phyloP scores from a whole-genome alignment of 2,888 invertebrate species.

The Mimumesa dahlbomi region DNA sequence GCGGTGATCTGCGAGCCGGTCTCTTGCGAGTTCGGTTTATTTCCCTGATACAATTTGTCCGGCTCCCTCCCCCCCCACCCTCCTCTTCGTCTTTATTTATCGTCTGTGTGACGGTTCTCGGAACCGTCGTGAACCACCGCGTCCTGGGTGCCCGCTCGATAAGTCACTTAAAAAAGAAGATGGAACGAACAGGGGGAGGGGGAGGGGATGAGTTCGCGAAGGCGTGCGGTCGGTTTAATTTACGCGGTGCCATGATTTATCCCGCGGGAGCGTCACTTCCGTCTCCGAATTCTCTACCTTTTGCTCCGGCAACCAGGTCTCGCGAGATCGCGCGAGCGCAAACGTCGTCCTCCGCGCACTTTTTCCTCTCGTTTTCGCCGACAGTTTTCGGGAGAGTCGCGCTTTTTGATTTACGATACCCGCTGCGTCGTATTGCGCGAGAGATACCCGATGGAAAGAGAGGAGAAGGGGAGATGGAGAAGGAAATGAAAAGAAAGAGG shows the following conservation, averaged over 20 bases:
- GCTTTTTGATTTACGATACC: conserved; percentile 65
- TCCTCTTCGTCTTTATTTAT: conserved; percentile 67
- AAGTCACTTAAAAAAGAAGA: conserved; percentile 62
- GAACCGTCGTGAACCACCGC: conserved; percentile 38
- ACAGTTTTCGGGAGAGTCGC: conserved; percentile 65
- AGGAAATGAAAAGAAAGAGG: conserved; percentile 11
- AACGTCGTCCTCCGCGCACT: conserved; percentile 2
- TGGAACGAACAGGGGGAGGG: not conserved
- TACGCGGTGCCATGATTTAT: conserved; percentile 72
- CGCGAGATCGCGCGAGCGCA: not conserved
- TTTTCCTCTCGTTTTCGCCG: conserved; percentile 39
- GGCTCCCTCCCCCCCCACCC: no score
- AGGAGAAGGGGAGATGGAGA: not conserved
- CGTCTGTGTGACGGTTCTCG: conserved; percentile 53
- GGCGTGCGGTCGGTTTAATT: conserved; percentile 67
- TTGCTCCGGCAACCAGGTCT: no score
- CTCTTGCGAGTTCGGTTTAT: conserved; percentile 18
- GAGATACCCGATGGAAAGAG: not conserved
- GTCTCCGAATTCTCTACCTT: conserved; percentile 43
- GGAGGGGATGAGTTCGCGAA: conserved; percentile 30
- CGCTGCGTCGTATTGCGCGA: conserved; percentile 41
- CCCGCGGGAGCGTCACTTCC: conserved; percentile 63
- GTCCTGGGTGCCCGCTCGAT: conserved; percentile 54
- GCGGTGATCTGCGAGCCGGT: conserved; percentile 4
- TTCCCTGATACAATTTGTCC: conserved; percentile 70